phyloP scores from a whole-genome alignment of 2,888 invertebrate species.

The Tolmerus cingulatus region DNA sequence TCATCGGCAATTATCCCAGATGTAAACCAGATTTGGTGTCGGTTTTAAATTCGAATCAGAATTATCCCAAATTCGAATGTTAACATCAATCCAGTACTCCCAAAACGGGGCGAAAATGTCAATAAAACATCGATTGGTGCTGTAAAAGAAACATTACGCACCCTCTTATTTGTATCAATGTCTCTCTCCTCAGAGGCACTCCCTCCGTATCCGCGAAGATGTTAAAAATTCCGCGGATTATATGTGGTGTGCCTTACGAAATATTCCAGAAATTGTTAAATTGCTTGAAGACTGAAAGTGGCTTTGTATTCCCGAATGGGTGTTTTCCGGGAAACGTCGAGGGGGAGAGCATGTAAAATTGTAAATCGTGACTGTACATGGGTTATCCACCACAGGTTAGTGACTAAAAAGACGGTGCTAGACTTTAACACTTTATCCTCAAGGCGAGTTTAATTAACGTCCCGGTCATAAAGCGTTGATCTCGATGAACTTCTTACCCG shows the following conservation, averaged over 20 bases:
- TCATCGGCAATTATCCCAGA: neutral
- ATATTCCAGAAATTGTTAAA: neutral
- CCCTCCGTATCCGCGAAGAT: neutral
- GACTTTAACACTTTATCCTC: neutral
- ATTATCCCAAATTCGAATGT: neutral
- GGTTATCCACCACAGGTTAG: neutral
- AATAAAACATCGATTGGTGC: neutral
- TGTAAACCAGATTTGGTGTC: neutral
- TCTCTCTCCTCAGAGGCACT: neutral
- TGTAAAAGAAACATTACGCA: neutral
- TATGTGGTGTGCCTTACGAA: neutral
- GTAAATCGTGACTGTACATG: neutral
- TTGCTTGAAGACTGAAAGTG: neutral
- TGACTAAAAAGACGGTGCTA: neutral
- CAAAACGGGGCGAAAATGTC: neutral
- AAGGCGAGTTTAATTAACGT: neutral
- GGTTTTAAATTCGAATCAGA: neutral
- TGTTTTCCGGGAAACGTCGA: neutral
- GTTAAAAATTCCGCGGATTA: neutral
- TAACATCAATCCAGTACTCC: neutral
- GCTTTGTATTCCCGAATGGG: neutral
- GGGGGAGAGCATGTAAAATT: neutral
- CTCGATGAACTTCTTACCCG: neutral
- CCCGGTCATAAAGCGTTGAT: constrained; percentile 6
- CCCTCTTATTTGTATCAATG: neutral